Conservation (phyloP, 2,888 invertebrate genomes). For the Cheiracanthium punctorium region DNA sequence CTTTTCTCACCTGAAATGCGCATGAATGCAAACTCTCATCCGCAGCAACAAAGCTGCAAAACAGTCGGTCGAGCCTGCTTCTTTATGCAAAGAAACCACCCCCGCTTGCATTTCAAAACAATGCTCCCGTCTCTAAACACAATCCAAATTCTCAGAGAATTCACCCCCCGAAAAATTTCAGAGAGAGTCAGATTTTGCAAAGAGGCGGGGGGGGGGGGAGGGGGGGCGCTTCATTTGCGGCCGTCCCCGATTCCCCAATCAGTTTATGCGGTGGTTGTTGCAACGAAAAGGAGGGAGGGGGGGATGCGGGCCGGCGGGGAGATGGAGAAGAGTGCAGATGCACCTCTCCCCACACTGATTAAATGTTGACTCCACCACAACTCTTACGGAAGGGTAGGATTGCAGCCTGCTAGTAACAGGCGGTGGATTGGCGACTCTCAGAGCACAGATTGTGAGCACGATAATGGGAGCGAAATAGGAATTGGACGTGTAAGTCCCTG, state of each 20-base stretch:
- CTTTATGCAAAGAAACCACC: not conserved
- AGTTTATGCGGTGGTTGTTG: constrained; percentile 38
- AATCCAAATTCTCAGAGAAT: constrained; percentile 22
- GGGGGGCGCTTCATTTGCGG: constrained; percentile 62
- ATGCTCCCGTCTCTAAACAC: not conserved
- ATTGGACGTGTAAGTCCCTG: no score
- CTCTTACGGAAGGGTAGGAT: constrained; percentile 45
- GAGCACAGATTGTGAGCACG: not conserved
- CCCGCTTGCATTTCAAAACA: not conserved
- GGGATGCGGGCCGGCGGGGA: not conserved
- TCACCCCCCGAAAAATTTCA: constrained; percentile 13
- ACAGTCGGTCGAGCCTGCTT: not conserved
- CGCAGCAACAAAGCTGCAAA: no score
- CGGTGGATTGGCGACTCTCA: constrained; percentile 56
- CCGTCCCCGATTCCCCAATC: constrained; percentile 58
- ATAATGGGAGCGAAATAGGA: no score
- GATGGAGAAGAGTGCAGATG: constrained; percentile 40
- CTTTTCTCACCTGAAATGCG: no score
- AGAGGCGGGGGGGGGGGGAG: no score
- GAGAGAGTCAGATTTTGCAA: constrained; percentile 21
- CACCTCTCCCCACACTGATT: constrained; percentile 47
- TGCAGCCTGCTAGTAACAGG: not conserved
- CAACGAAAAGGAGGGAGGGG: no score
- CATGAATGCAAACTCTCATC: no score
- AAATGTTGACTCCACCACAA: constrained; percentile 57